Base-by-base conservation (phyloP, 2,888 invertebrate species). In the Epistrophe grossulariae region DNA sequence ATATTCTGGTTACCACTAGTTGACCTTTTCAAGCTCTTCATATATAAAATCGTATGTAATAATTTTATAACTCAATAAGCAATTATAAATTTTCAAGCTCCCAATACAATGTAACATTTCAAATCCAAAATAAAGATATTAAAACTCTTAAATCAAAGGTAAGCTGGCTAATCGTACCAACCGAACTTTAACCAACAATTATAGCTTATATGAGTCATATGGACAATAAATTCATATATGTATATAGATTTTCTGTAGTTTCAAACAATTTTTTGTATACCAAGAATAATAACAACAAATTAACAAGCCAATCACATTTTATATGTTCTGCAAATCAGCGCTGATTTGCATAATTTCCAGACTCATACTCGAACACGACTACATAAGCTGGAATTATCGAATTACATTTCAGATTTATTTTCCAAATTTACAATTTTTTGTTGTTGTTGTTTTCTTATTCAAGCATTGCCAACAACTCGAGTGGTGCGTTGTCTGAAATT, bases 331-430 rank as follows among this genome's bases (percentile, higher is more conserved):
- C 17, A 66, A 50, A 57, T 57, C 35, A 7, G 6, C n/a, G 2
- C 13, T 8, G 43, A 85, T 85, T 85, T 85, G 82, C 85, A 85
- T 85, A 85, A 85, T 74, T 82, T 74, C 62, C 62, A 70, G 48
- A 15, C 68, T 62, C 40, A 55, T 60, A 52, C 60, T 45, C 31
- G 35, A 57, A 57, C 66, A 10, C 10, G 28, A 8, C 15, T 28
- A 17, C 45, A 17, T 45, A 43, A 60, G 17, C 19, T 66, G 45
- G 45, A 72, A 68, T 77, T 81, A 81, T 85, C 77, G 60, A 85
- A 78, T 85, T 85, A 85, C 82, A 74, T 57, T 74, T 78, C 13
- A 64, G 68, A 59, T 77, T 64, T 28, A 17, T 66, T 62, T 35
- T 57, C 31, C 6, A 48, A 31, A 59, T 60, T 15, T 19, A 60